These are phyloP conservation scores for Eunapius fragilis DNA, from an alignment of 37 sponge, comb jelly and placozoan species.

Conservation along the genomic window DNA sequence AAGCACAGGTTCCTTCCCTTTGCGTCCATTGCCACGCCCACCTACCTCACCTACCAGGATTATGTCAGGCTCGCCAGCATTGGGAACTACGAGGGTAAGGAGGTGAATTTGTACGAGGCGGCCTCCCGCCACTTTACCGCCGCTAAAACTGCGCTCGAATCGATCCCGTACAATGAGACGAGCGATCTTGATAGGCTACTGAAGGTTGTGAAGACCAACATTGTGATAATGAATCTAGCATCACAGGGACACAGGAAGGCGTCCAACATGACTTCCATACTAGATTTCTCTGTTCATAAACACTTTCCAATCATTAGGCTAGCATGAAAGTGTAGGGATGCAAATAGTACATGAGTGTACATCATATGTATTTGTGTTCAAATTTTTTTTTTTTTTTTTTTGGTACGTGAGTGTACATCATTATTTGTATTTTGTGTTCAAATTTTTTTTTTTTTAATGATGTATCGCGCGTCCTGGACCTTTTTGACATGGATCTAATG, in stretches of 20 bases:
- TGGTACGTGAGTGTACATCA: too few species aligned
- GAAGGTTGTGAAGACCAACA: conserved; percentile 90
- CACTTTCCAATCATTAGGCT: conserved; percentile 89
- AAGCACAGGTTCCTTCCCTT: conserved; percentile 81
- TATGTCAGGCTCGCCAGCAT: conserved; percentile 63
- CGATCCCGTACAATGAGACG: conserved; percentile 19
- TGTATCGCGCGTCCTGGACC: too few species aligned
- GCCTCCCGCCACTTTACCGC: conserved; percentile 57
- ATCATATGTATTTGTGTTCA: too few species aligned
- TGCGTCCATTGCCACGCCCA: conserved; percentile 72
- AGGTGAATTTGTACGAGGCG: conserved; percentile 72
- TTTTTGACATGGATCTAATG: too few species aligned
- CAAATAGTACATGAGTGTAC: too few species aligned
- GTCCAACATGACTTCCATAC: conserved; percentile 45
- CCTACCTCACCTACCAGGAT: conserved; percentile 60
- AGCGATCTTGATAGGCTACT: conserved; percentile 50
- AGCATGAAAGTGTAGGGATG: conserved; percentile 11
- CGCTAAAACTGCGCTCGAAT: conserved; percentile 70
- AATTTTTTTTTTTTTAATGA: too few species aligned
- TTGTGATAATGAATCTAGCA: conserved; percentile 88
- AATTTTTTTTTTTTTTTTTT: not conserved
- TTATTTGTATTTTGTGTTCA: too few species aligned
- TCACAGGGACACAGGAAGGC: conserved; percentile 90
- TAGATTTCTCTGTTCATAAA: conserved; percentile 86
- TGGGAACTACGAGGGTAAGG: conserved; percentile 56